Conservation (phyloP, 2,888 invertebrate species). For the Lasioglossum pauxillum region DNA sequence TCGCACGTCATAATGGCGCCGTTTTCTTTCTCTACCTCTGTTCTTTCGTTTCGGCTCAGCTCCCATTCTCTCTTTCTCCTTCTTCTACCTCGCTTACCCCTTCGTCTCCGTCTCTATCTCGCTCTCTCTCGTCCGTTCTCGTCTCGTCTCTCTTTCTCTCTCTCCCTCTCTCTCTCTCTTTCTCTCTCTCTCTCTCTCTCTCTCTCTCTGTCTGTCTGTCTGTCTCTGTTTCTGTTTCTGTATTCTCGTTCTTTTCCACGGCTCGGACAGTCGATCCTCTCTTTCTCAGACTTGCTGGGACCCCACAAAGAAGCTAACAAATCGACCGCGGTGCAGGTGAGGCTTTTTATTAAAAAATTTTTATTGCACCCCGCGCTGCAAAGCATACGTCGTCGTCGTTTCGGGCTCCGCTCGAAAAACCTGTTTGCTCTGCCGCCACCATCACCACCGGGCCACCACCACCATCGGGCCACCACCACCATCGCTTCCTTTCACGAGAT, state of each 20-base stretch:
- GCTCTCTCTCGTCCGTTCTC: neutral
- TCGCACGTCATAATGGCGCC: constrained; percentile 79
- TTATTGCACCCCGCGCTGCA: constrained; percentile 70
- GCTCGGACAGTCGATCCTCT: constrained; percentile 14
- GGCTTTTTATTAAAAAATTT: constrained; percentile 76
- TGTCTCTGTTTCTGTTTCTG: neutral
- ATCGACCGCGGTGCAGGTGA: constrained; percentile 71
- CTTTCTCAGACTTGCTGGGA: constrained; percentile 46
- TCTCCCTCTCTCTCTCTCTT: neutral
- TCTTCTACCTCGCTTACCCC: constrained; percentile 23
- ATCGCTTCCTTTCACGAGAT: constrained; percentile 70
- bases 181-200: neutral
- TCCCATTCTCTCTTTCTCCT: constrained; percentile 32
- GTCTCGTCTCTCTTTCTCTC: neutral
- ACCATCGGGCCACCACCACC: constrained; percentile 58
- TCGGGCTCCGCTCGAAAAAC: constrained; percentile 70
- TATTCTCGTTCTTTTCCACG: neutral
- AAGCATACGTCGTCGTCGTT: constrained; percentile 69
- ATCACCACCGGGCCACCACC: constrained; percentile 57
- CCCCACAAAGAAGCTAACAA: constrained; percentile 73
- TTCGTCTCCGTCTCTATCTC: neutral
- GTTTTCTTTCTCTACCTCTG: constrained; percentile 69
- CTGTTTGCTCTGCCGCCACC: constrained; percentile 71
- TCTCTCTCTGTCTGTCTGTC: neutral
- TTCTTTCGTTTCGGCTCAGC: constrained; percentile 32